Conservation (phyloP, 2,888 invertebrate genomes). For the Rhagium mordax region DNA sequence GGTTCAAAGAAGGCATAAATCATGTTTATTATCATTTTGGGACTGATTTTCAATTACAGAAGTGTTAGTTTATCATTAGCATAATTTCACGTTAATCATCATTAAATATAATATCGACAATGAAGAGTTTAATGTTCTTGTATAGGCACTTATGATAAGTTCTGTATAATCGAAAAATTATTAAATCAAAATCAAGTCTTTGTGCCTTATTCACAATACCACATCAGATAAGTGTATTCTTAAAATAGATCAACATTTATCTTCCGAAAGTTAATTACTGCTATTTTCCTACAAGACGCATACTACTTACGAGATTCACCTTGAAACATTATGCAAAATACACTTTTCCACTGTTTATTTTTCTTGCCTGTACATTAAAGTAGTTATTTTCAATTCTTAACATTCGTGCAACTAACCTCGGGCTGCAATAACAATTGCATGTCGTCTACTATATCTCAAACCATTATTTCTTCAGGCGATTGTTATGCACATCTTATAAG, state of each 20-base stretch:
- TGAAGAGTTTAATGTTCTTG: too few relatives aligned
- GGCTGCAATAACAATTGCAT: constrained; percentile 48
- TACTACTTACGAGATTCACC: constrained; percentile 10
- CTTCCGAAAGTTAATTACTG: background rate
- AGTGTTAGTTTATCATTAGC: background rate
- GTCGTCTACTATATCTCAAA: constrained; percentile 46
- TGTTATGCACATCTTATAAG: constrained; percentile 49
- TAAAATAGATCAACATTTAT: background rate
- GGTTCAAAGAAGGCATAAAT: background rate
- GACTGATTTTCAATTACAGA: background rate
- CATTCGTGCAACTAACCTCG: constrained; percentile 44
- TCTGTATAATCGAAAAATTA: too few relatives aligned
- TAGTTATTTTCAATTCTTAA: constrained; percentile 44
- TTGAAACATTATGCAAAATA: constrained; percentile 17
- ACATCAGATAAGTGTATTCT: too few relatives aligned
- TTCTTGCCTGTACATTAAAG: constrained; percentile 32
- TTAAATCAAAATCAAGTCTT: too few relatives aligned
- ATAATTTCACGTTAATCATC: background rate
- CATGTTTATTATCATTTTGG: background rate
- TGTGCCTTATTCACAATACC: too few relatives aligned
- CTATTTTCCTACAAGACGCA: background rate
- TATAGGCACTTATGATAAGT: too few relatives aligned
- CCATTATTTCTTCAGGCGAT: constrained; percentile 48
- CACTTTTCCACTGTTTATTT: constrained; percentile 35
- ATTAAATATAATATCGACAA: background rate